phyloP scores from a whole-genome alignment of 2,113 vertebrate genomes.

The Anoura caudifer region DNA sequence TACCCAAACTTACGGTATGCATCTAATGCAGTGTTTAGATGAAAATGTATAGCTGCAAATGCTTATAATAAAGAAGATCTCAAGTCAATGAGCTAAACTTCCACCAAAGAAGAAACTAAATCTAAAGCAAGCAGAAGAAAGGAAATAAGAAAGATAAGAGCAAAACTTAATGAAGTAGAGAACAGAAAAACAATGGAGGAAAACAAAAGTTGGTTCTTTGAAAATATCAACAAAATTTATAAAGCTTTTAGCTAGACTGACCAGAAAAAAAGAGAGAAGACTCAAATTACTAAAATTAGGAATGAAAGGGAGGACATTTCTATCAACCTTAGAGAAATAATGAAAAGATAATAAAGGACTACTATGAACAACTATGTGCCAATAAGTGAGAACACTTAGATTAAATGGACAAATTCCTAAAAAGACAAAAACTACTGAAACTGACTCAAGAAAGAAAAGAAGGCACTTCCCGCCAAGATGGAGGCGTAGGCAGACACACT shows the following conservation, averaged over 20 bases:
- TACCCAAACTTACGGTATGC: not conserved
- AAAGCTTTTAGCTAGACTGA: not conserved
- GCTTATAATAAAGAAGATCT: not conserved
- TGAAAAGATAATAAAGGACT: not conserved
- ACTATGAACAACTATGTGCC: not conserved
- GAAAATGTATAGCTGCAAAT: not conserved
- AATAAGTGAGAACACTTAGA: not conserved
- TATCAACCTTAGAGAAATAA: not conserved
- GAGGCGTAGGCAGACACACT: no score
- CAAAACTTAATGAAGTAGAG: not conserved
- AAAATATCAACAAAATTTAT: not conserved
- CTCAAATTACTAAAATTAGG: not conserved
- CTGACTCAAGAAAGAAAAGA: not conserved
- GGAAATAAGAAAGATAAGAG: not conserved
- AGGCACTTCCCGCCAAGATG: no score
- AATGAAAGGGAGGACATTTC: not conserved
- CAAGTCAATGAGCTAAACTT: not conserved
- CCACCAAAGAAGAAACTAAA: slow-evolving; percentile 23
- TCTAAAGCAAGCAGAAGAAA: not conserved
- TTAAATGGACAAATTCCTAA: not conserved
- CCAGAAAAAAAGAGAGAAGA: not conserved
- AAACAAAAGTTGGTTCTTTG: not conserved
- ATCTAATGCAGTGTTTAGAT: not conserved
- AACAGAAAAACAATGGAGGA: not conserved
- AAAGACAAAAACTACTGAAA: not conserved